Conservation (phyloP, 2,888 invertebrate genomes). For the Conistra vaccinii region DNA sequence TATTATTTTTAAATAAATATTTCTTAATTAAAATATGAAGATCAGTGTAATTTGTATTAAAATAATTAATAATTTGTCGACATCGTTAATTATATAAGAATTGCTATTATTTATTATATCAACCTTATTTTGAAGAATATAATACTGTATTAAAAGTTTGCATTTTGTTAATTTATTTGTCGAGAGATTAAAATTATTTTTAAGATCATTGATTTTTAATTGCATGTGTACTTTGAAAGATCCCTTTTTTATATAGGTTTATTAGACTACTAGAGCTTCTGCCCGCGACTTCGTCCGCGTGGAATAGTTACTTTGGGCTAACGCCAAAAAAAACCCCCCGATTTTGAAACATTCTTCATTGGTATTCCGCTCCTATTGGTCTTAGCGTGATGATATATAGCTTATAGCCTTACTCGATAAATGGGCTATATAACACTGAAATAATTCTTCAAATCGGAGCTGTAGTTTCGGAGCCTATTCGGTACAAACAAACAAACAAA, state of each 20-base stretch:
- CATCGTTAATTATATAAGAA: conserved; percentile 75
- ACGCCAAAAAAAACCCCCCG: too few species aligned
- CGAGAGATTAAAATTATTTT: conserved; percentile 89
- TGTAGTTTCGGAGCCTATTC: too few species aligned
- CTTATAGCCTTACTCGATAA: too few species aligned
- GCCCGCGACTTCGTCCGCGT: too few species aligned
- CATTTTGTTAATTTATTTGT: conserved; percentile 90
- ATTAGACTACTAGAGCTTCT: too few species aligned
- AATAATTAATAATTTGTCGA: conserved; percentile 77
- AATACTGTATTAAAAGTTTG: conserved; percentile 79
- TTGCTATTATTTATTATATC: conserved; percentile 85
- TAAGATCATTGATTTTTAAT: conserved; percentile 76
- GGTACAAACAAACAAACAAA: too few species aligned
- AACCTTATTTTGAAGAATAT: conserved; percentile 81
- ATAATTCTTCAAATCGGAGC: too few species aligned
- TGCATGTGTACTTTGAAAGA: conserved; percentile 7
- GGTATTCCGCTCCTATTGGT: too few species aligned
- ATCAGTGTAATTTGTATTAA: conserved; percentile 81
- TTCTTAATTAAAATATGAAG: conserved; percentile 78
- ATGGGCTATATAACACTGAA: too few species aligned
- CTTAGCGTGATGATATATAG: too few species aligned
- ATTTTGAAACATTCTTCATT: too few species aligned
- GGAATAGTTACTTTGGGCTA: too few species aligned
- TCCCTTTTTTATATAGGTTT: not conserved
- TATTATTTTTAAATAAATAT: conserved; percentile 68